Evolutionary conservation across 2,888 invertebrate genomes (phyloP), one percentile per base, ranked within the genome.

Genomic region (Trachelus stipa): DNA sequence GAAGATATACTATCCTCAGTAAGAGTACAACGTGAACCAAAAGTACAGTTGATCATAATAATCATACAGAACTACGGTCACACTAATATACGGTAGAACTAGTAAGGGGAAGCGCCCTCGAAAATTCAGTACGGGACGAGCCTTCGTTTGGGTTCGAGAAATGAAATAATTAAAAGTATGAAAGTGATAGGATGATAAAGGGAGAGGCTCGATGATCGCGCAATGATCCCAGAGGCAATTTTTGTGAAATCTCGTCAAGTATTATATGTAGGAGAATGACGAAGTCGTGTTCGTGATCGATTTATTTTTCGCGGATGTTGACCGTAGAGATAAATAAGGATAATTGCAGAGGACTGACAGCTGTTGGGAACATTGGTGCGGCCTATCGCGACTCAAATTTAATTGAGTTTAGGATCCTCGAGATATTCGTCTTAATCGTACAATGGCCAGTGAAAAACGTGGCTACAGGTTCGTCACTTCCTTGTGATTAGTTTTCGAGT

Each of bases 391-490:
- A 56, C 23, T 56, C 40, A 56, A 56, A 71, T 15, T 33, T 71
- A 31, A 33, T 71, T 33, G 71, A 71, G 33, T 31, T 33, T 33
- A 71, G 71, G 71, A 33, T 15, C 31, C 33, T 71, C 71, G 71
- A 71, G 9, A 71, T 71, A 33, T 71, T 71, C 71, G 30, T 33
- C 79, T 80, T 73, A 76, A 77, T 68, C 83, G 83, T 87, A 89
- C 87, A 83, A 90, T 90, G 90, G 89, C 88, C 85, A 88, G 86
- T 88, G 89, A 90, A 87, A 86, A 81, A 77, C 78, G 83, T 78
- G 86, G 82, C 77, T 84, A 87, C 87, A 90, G 90, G 90, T 90
- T 83, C 80, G 87, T 86, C 75, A 40, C 40, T 56, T 56, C 40
- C 15, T 56, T 56, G 2, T 56, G 40, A 56, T 56, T 56, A 56